Percentiles rank a stretch among this genome's conserved stretches.
phyloP scores from a whole-genome alignment of 1,140 invertebrate species.

The Spodoptera frugiperda region DNA sequence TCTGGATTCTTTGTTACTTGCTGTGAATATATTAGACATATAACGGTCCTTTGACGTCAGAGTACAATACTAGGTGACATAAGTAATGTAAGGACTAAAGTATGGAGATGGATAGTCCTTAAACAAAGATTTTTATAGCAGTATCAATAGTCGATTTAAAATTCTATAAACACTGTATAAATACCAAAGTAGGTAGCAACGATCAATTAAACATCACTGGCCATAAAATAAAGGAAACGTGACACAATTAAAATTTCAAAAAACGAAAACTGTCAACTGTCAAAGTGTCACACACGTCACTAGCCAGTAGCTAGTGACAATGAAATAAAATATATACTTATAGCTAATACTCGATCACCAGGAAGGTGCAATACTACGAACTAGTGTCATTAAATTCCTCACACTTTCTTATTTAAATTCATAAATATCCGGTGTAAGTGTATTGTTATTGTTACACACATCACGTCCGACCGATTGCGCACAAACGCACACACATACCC shows the following conservation, averaged over 20 bases:
- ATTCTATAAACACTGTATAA: constrained; percentile 1
- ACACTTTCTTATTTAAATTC: constrained; percentile 85
- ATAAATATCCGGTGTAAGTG: constrained; percentile 84
- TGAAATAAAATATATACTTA: constrained; percentile 16
- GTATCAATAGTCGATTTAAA: too few species aligned
- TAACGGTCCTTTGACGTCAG: constrained; percentile 22
- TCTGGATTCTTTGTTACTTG: constrained; percentile 27
- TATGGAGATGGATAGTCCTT: too few species aligned
- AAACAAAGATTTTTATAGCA: too few species aligned
- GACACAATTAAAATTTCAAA: constrained; percentile 42
- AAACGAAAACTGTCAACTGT: constrained; percentile 51
- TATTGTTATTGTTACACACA: constrained; percentile 67
- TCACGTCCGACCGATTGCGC: constrained; percentile 80
- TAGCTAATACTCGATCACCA: constrained; percentile 74
- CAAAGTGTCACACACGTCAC: constrained; percentile 33
- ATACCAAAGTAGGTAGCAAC: constrained; percentile 5
- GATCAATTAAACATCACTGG: constrained; percentile 41
- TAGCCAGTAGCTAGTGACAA: constrained; percentile 75
- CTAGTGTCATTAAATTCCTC: constrained; percentile 82
- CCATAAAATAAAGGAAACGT: constrained; percentile 51
- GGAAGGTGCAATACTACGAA: constrained; percentile 81
- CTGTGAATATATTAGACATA: constrained; percentile 19
- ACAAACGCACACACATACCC: constrained; percentile 64
- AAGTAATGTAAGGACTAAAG: too few species aligned
- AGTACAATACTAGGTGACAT: not conserved